Percentiles rank a stretch among this genome's conserved stretches.
phyloP scores from a whole-genome alignment of 1,140 invertebrate genomes.

The Lethrus apterus region DNA sequence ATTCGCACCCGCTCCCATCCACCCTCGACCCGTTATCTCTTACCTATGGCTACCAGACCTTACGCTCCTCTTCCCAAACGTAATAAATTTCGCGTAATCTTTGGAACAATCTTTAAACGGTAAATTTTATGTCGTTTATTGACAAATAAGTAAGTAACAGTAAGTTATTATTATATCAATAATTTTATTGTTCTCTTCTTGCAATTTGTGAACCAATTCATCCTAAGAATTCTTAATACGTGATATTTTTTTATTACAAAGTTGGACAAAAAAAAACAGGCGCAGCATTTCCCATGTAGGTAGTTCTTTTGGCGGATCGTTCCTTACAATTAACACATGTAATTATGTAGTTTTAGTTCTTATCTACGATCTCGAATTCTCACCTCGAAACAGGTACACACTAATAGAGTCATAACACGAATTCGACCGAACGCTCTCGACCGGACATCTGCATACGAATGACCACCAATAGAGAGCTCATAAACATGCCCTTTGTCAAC shows the following conservation, averaged over 20 bases:
- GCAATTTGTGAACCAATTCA: background rate
- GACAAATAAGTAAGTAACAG: too few species aligned
- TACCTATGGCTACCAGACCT: background rate
- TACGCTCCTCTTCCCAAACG: background rate
- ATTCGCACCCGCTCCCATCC: conserved; percentile 21
- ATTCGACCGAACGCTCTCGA: conserved; percentile 4
- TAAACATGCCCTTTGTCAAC: conserved; percentile 35
- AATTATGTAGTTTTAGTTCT: conserved; percentile 9
- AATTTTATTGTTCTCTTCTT: too few species aligned
- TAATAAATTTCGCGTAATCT: conserved; percentile 1
- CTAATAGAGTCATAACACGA: conserved; percentile 20
- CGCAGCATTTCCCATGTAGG: background rate
- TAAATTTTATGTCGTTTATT: too few species aligned
- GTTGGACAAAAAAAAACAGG: background rate
- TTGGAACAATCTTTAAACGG: too few species aligned
- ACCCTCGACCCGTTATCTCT: background rate
- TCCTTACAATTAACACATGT: conserved; percentile 12
- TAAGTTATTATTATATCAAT: too few species aligned
- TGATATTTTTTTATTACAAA: conserved; percentile 5
- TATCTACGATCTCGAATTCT: conserved; percentile 14
- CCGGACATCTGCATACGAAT: conserved; percentile 31
- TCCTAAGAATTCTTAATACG: background rate
- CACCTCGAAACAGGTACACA: conserved; percentile 17
- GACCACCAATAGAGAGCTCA: conserved; percentile 22
- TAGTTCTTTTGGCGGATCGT: conserved; percentile 6